Conservation (phyloP, 2,113 vertebrate species). For the Mellivora capensis region DNA sequence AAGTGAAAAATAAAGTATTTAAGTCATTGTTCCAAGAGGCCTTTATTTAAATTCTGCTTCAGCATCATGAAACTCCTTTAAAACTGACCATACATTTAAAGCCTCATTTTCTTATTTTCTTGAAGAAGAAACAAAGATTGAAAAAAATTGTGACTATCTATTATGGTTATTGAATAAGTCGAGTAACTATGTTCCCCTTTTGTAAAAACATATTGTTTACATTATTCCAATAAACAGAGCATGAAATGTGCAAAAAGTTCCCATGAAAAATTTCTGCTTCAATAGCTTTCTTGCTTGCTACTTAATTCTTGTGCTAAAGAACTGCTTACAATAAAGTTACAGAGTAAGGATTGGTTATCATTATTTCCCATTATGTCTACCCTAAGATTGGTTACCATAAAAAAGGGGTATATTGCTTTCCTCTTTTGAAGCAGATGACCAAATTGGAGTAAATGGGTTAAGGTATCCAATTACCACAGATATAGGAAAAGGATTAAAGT, state of each 20-base stretch:
- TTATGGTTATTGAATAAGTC: not conserved
- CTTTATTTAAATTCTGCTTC: not conserved
- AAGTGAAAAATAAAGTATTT: not conserved
- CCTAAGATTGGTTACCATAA: not conserved
- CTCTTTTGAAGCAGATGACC: not conserved
- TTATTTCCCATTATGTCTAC: not conserved
- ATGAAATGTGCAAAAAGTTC: not conserved
- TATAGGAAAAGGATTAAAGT: not conserved
- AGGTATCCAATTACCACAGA: not conserved
- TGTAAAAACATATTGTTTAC: not conserved
- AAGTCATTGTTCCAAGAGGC: not conserved
- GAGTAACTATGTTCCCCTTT: not conserved
- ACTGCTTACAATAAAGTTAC: not conserved
- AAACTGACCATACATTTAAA: not conserved
- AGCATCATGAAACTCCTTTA: not conserved
- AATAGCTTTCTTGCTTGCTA: not conserved
- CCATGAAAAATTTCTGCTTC: not conserved
- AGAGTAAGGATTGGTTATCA: not conserved
- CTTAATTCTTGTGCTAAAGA: not conserved
- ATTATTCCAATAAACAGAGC: not conserved
- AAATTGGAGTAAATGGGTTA: not conserved
- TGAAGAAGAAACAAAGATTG: not conserved
- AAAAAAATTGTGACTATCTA: not conserved
- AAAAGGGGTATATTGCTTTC: not conserved
- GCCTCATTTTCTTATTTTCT: not conserved